Conservation (phyloP, 2,113 vertebrate species). For the Cephalopholis sonnerati region DNA sequence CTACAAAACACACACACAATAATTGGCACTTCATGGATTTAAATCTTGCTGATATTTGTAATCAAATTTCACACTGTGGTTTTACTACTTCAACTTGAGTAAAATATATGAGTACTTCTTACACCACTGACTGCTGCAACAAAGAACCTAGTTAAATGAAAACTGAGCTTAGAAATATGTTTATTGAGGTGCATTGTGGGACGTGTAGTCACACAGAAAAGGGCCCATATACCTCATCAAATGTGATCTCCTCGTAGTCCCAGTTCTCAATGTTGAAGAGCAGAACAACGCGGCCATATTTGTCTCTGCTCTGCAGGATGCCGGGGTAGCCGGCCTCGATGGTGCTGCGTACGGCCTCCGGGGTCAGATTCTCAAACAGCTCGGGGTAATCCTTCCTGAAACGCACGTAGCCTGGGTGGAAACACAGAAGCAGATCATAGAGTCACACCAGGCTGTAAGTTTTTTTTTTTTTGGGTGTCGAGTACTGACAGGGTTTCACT, state of each 20-base stretch:
- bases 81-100: background rate
- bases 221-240: constrained; percentile 89
- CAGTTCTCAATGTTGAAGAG: constrained; percentile 99
- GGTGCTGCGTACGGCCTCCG: constrained; percentile 93
- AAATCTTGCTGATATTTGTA: background rate
- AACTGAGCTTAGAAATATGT: background rate
- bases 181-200: constrained; percentile 1
- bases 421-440: background rate
- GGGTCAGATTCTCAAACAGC: constrained; percentile 93
- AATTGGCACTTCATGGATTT: background rate
- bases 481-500: background rate
- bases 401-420: constrained; percentile 90
- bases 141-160: background rate
- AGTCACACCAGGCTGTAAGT: background rate
- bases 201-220: background rate
- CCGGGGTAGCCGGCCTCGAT: constrained; percentile 97
- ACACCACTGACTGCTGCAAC: no score
- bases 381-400: constrained; percentile 97
- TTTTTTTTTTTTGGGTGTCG: background rate
- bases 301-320: constrained; percentile 93
- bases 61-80: no score
- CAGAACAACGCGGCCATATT: constrained; percentile 94
- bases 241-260: constrained; percentile 98
- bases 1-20: constrained; percentile 72
- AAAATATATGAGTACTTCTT: no score